A percentile compares a stretch with the other conserved stretches of the same genome.
phyloP scores from a whole-genome alignment of 1,140 invertebrate species.

The Ceratina calcarata region DNA sequence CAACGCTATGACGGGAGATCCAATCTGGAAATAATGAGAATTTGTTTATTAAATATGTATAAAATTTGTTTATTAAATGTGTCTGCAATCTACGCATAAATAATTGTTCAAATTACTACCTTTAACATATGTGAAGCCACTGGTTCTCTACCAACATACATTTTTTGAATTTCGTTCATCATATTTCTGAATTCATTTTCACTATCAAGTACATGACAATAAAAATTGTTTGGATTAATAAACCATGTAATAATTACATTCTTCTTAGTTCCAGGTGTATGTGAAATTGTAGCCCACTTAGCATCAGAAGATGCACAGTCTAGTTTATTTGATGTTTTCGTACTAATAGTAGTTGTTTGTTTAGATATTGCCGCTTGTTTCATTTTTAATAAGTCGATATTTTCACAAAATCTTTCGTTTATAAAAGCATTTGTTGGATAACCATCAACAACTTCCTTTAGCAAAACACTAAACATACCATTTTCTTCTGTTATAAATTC shows the following conservation, averaged over 20 bases:
- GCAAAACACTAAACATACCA: conserved; percentile 68
- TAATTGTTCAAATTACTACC: conserved; percentile 55
- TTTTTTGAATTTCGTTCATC: conserved; percentile 86
- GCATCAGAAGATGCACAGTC: conserved; percentile 75
- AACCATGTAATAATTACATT: conserved; percentile 83
- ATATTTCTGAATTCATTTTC: conserved; percentile 82
- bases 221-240: conserved; percentile 85
- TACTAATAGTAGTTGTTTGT: background rate
- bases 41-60: conserved; percentile 16
- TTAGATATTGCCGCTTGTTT: conserved; percentile 51
- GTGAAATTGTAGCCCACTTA: conserved; percentile 69
- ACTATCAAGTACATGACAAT: conserved; percentile 80
- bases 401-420: conserved; percentile 71
- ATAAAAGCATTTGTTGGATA: conserved; percentile 54
- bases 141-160: conserved; percentile 82
- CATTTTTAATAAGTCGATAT: conserved; percentile 57
- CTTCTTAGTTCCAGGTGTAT: conserved; percentile 69
- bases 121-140: conserved; percentile 56
- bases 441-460: conserved; percentile 61
- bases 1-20: conserved; percentile 84
- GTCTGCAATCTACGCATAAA: background rate
- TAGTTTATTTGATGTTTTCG: conserved; percentile 38
- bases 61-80: background rate
- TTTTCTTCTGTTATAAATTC: conserved; percentile 72
- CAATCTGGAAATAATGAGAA: conserved; percentile 71